Evolutionary conservation across 1,140 invertebrate species (phyloP), one percentile per base, ranked within the genome.

Genomic region (Drosophila repletoides): DNA sequence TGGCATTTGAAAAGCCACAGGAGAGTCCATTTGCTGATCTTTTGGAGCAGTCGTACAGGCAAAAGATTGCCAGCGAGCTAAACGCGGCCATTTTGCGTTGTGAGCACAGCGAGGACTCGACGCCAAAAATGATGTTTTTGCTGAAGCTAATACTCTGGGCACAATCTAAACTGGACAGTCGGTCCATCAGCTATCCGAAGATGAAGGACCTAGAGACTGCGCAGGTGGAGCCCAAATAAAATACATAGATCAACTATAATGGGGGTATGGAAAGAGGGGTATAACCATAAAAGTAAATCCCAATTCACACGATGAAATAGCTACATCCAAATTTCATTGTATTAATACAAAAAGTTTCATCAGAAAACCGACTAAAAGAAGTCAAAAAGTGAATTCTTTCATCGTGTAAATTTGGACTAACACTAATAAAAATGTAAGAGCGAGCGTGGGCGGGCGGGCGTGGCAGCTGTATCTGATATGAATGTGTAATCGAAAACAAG

Each of bases 41-140:
- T 9, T 91, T 99, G n/a, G 94, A 97, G 75, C 94, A 95, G 3
- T 95, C 96, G 21, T 97, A 98, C 88, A 92, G 97, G 75, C 97
- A 99, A 91, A 98, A 98, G 96, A 97, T 99, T 86, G 98, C 98
- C 7, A 98, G 97, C 92, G 97, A 99, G 92, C 91, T 99, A 4
- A 99, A 99, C 92, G 96, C 97, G 59, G 97, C 98, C 1, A 98
- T 99, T 74, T 91, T 99, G 17, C 96, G 97, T 87, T 96, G 95
- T 91, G 96, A 98, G 90, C 95, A 98, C 87, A 94, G 95, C 90
- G 96, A 97, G 81, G 94, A 95, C 38, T 97, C 97, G 14, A 95
- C 95, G 38, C 96, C 96, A 6, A 95, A 97, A 89, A 92, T 99
- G 29, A 97, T 97, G 76, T 97, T 95, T 87, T 91, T 99, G 1